Conservation (phyloP, 2,113 vertebrate species). For the Sceloporus tristichus region DNA sequence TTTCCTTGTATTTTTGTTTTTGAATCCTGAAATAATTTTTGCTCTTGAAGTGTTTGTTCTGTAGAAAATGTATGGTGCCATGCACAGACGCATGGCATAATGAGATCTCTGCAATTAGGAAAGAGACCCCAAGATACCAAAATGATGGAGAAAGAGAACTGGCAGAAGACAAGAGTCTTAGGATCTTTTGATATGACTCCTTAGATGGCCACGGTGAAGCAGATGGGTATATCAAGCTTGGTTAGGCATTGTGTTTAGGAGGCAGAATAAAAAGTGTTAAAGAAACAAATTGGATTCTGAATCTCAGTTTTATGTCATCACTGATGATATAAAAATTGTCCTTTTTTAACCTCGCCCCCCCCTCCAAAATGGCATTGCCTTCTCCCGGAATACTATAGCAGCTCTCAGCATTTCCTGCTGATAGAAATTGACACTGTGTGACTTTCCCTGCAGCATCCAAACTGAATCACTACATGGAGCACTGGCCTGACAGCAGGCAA, state of each 20-base stretch:
- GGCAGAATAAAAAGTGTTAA: slow-evolving; percentile 67
- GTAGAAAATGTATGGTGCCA: slow-evolving; percentile 36
- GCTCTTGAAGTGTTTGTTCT: slow-evolving; percentile 41
- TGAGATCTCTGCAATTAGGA: slow-evolving; percentile 54
- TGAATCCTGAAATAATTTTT: slow-evolving; percentile 58
- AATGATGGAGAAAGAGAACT: slow-evolving; percentile 51
- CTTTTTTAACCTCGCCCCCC: slow-evolving; percentile 35
- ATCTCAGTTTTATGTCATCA: slow-evolving; percentile 63
- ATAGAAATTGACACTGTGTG: slow-evolving; percentile 55
- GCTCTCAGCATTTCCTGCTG: slow-evolving; percentile 51
- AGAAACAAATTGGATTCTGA: slow-evolving; percentile 70
- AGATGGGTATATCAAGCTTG: slow-evolving; percentile 56
- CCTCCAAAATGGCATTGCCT: slow-evolving; percentile 59
- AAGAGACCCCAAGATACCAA: slow-evolving; percentile 35
- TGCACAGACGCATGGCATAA: slow-evolving; percentile 38
- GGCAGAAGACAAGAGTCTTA: slow-evolving; percentile 39
- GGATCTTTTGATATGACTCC: slow-evolving; percentile 34
- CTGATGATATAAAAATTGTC: slow-evolving; percentile 67
- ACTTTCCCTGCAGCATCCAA: slow-evolving; percentile 37
- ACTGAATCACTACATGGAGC: slow-evolving; percentile 42
- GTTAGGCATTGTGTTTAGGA: slow-evolving; percentile 61
- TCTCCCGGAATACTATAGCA: slow-evolving; percentile 69
- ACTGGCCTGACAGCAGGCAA: slow-evolving; percentile 52
- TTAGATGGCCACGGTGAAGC: slow-evolving; percentile 57
- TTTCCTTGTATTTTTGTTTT: slow-evolving; percentile 25